Conservation (phyloP, 2,113 vertebrate genomes). For the Odocoileus virginianus region DNA sequence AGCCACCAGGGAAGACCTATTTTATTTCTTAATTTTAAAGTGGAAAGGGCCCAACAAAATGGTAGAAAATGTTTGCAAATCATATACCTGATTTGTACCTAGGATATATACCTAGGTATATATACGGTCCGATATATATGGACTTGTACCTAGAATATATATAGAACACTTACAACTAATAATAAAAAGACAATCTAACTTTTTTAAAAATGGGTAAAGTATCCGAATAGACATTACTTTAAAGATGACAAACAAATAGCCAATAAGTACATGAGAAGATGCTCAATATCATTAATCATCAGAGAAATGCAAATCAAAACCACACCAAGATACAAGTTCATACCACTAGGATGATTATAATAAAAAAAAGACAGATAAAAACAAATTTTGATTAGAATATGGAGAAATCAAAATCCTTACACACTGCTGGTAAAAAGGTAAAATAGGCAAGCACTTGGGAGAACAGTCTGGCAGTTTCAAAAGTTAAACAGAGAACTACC, state of each 20-base stretch:
- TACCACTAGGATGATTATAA: not conserved
- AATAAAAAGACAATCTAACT: not conserved
- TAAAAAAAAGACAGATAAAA: not conserved
- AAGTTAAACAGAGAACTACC: not conserved
- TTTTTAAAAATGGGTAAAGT: not conserved
- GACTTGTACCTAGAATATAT: not conserved
- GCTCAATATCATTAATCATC: not conserved
- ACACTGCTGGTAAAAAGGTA: not conserved
- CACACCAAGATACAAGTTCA: not conserved
- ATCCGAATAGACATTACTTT: not conserved
- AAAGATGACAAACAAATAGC: not conserved
- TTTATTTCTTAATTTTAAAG: not conserved
- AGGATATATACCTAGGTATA: not conserved
- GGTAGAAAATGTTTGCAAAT: not conserved
- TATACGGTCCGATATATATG: too few species aligned
- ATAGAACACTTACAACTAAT: not conserved
- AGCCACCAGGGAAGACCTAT: not conserved
- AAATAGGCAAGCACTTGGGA: not conserved
- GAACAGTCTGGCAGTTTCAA: not conserved
- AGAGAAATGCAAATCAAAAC: not conserved
- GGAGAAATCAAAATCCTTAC: not conserved
- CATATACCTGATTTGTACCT: not conserved
- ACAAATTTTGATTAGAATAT: not conserved
- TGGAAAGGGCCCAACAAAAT: not conserved
- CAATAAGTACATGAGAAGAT: not conserved